Conservation (phyloP, 2,797 vertebrate genomes). For the Sebastes diaconus region DNA sequence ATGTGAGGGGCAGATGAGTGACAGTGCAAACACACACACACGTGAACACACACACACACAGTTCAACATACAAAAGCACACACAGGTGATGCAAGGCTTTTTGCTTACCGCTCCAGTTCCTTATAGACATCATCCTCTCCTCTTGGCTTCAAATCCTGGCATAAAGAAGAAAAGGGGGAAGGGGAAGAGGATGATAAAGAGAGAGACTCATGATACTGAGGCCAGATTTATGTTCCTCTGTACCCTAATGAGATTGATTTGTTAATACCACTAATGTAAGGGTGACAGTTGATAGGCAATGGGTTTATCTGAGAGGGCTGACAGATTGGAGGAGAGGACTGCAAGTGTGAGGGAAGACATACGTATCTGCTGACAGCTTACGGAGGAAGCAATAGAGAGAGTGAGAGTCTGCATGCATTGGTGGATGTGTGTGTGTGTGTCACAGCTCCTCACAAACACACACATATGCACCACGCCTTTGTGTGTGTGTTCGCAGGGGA, state of each 20-base stretch:
- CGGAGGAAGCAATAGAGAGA: constrained; percentile 26
- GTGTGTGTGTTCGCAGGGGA: constrained; percentile 34
- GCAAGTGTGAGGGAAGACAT: constrained; percentile 49
- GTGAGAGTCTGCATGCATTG: constrained; percentile 30
- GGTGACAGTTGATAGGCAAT: constrained; percentile 58
- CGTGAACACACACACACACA: not conserved
- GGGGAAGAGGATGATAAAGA: constrained; percentile 46
- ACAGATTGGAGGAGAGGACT: constrained; percentile 47
- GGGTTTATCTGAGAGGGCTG: constrained; percentile 62
- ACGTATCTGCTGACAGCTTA: constrained; percentile 59
- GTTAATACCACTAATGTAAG: constrained; percentile 79
- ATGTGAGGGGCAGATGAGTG: constrained; percentile 59
- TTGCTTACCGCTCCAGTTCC: constrained; percentile 82
- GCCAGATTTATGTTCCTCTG: constrained; percentile 69
- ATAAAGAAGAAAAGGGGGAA: constrained; percentile 26
- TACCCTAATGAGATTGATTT: constrained; percentile 72
- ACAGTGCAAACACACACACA: constrained; percentile 40
- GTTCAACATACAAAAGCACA: constrained; percentile 30
- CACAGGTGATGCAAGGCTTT: constrained; percentile 61
- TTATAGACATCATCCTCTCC: constrained; percentile 82
- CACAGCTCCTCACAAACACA: constrained; percentile 36
- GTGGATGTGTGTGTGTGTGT: constrained; percentile 15
- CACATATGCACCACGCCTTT: constrained; percentile 12
- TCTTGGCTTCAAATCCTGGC: constrained; percentile 84
- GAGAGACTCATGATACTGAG: constrained; percentile 36